phyloP scores from a whole-genome alignment of 2,888 invertebrate genomes.

The Acleris sparsana region DNA sequence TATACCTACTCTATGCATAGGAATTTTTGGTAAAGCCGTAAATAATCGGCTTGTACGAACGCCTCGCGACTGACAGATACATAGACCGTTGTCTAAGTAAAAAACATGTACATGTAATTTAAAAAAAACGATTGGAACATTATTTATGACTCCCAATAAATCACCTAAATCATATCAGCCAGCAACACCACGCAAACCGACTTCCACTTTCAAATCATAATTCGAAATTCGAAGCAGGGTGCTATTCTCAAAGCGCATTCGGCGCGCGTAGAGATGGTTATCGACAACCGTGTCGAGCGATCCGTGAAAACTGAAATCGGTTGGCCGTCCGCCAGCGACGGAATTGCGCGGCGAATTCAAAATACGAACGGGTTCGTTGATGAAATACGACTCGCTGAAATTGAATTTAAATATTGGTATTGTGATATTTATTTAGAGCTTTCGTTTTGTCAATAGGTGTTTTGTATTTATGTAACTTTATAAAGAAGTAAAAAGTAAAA shows the following conservation, averaged over 20 bases:
- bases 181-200: conserved; percentile 1
- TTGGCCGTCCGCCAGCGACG: conserved; percentile 49
- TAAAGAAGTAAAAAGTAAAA: too few species aligned
- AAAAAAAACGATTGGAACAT: too few species aligned
- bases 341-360: conserved; percentile 34
- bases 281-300: conserved; percentile 35
- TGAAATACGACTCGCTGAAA: conserved; percentile 13
- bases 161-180: neutral
- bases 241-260: conserved; percentile 19
- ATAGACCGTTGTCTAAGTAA: too few species aligned
- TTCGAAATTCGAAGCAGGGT: neutral
- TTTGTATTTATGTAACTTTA: too few species aligned
- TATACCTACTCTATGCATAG: too few species aligned
- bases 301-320: conserved; percentile 52
- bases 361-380: conserved; percentile 13
- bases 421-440: neutral
- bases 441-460: too few species aligned
- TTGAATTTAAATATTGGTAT: conserved; percentile 19
- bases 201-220: conserved; percentile 1
- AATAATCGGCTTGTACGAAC: too few species aligned
- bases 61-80: too few species aligned
- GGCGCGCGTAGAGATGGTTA: conserved; percentile 23
- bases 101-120: too few species aligned
- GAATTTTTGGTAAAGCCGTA: too few species aligned
- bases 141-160: too few species aligned